Conservation (phyloP, 2,797 vertebrate species). For the Eleutherodactylus coqui region DNA sequence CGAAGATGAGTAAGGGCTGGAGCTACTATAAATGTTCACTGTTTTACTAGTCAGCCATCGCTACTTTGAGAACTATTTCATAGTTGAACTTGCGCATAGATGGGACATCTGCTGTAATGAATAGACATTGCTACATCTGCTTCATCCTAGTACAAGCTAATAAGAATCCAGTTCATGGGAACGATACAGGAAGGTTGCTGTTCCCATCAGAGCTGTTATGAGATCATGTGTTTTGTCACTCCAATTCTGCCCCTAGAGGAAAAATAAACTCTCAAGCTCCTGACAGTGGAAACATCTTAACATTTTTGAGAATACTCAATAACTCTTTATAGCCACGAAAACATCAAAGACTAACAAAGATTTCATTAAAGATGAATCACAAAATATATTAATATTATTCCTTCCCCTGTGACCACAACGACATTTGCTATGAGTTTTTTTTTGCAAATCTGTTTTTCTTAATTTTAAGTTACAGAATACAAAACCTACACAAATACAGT, state of each 20-base stretch:
- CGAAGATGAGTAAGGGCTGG: neutral
- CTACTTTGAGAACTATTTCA: conserved; percentile 28
- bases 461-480: no score
- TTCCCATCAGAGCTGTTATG: conserved; percentile 65
- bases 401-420: no score
- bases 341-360: conserved; percentile 36
- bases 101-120: conserved; percentile 67
- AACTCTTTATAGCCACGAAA: neutral
- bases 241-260: conserved; percentile 58
- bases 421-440: neutral
- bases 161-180: conserved; percentile 66
- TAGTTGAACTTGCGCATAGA: conserved; percentile 42
- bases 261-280: conserved; percentile 62
- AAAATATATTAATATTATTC: neutral
- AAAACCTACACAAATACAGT: no score
- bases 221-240: conserved; percentile 63
- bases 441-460: no score
- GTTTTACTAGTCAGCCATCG: conserved; percentile 8
- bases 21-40: conserved; percentile 1
- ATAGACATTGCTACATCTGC: conserved; percentile 59
- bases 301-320: conserved; percentile 18
- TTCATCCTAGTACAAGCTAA: conserved; percentile 67
- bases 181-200: conserved; percentile 60
- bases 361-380: neutral
- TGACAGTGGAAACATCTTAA: conserved; percentile 45